Evolutionary conservation across 2,797 vertebrate species (phyloP).

Genomic region (Paramormyrops hopkinsi): DNA sequence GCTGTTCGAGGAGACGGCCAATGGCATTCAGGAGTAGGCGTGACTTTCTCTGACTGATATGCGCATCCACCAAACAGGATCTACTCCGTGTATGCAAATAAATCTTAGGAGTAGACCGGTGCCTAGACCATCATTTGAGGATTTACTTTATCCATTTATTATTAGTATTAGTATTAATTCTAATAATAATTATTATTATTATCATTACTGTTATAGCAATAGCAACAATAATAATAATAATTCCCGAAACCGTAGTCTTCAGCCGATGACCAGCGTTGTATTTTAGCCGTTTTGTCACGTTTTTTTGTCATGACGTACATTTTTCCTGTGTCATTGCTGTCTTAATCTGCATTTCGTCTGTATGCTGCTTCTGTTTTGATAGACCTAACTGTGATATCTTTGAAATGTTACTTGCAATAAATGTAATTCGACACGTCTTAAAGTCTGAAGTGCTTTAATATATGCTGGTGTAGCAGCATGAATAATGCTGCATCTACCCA

Average conservation of each 20-base stretch:
- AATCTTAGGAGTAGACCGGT: neutral
- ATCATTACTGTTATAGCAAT: neutral
- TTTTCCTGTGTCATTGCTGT: neutral
- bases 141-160: neutral
- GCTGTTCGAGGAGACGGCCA: neutral
- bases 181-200: slow-evolving; percentile 32
- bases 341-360: neutral
- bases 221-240: neutral
- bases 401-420: neutral
- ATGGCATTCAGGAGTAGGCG: neutral
- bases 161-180: neutral
- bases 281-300: neutral
- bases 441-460: neutral
- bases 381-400: neutral
- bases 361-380: neutral
- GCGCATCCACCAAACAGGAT: neutral
- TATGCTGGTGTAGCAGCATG: neutral
- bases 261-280: neutral
- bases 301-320: neutral
- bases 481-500: neutral
- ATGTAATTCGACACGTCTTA: neutral
- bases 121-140: neutral
- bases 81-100: neutral
- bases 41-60: neutral
- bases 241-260: neutral